These are phyloP conservation scores for Toxotes chatareus DNA, from an alignment of 2,113 vertebrate species.

Conservation along the genomic window DNA sequence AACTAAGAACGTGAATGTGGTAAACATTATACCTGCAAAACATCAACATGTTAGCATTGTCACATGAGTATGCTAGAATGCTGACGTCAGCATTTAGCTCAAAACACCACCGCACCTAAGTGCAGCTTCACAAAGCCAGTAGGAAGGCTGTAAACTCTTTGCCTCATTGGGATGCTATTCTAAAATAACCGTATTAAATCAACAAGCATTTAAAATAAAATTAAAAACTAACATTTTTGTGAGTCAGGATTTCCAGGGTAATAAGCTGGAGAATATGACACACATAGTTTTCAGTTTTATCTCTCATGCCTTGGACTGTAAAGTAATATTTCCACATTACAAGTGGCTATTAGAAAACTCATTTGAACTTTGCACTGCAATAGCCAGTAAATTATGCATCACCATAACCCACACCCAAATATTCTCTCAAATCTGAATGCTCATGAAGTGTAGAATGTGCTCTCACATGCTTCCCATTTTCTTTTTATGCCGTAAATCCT, in stretches of 20 bases:
- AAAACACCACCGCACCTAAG: not conserved
- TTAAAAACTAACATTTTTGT: not conserved
- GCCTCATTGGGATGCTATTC: not conserved
- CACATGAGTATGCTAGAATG: not conserved
- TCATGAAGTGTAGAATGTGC: not conserved
- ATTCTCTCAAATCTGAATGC: not conserved
- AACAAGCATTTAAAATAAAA: not conserved
- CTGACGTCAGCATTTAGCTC: not conserved
- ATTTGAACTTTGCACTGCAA: slow-evolving; percentile 7
- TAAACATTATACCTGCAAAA: not conserved
- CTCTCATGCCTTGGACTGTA: not conserved
- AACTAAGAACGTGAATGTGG: not conserved
- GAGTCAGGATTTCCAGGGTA: not conserved
- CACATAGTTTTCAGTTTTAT: not conserved
- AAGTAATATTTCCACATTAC: not conserved
- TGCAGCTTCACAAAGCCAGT: not conserved
- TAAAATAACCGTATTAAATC: not conserved
- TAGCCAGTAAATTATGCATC: not conserved
- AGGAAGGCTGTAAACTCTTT: not conserved
- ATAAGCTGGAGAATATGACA: not conserved
- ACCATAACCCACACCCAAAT: not conserved
- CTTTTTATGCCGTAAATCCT: not conserved
- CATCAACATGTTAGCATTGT: not conserved
- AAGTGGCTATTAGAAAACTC: not conserved
- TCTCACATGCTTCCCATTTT: not conserved